Base-by-base conservation (phyloP, 2,113 vertebrate genomes). In the Xiphophorus couchianus region DNA sequence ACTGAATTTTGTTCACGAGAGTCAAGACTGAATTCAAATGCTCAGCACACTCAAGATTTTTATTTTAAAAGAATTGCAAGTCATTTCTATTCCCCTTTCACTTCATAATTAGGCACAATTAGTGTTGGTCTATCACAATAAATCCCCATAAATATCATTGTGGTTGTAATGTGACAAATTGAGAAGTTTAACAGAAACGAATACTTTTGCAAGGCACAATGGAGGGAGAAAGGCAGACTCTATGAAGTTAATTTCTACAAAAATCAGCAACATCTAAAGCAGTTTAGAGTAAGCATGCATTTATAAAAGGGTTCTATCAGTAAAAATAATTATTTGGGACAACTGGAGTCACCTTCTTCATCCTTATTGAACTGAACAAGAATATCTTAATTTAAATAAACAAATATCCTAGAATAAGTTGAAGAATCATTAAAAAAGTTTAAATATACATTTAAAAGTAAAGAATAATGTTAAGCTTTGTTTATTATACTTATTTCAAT, bases 251-350 rank as follows among this genome's bases (percentile, higher is more conserved):
- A 37, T 74, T 71, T 85, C 85, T 83, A 74, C n/a, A 62, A 64
- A 13, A 69, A 37, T 68, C 11, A 58, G 88, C 64, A 70, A 83
- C 54, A 91, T 77, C 74, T 68, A 76, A 80, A 86, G 80, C 33
- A 75, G 64, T 83, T 70, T 58, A 71, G 69, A 84, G 25, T 64
- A 81, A 83, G 67, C 93, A 93, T 93, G 91, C 92, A 90, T 64
- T 80, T 71, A 29, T 37, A 70, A 77, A 66, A 65, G 54, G 60
- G 70, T 67, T 73, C 73, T 70, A 76, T 68, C 33, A 70, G 65
- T 76, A 51, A 62, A 66, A 71, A 73, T 76, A 25, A 25, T 81
- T 25, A 74, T 84, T 90, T 81, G 35, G 76, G 71, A 85, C 81
- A 82, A 85, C 84, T 78, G 76, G 78, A 78, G 63, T 70, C 66